A percentile compares a stretch with the other conserved stretches of the same genome.
Conservation (phyloP, 1,140 invertebrate species). For the Rhopalosiphum maidis region DNA sequence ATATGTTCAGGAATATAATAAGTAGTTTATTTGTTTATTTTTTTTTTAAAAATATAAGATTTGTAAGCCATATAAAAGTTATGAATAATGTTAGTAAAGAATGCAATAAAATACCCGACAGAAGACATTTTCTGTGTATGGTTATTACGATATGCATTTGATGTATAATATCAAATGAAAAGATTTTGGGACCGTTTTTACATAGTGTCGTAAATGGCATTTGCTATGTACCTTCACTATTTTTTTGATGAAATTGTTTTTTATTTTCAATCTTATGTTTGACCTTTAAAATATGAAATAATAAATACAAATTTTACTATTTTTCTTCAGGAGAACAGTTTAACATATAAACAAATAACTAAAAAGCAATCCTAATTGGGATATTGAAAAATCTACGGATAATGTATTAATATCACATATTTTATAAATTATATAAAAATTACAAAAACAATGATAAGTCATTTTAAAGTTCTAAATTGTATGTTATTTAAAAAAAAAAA, state of each 20-base stretch:
- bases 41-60: neutral
- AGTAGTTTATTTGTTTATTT: neutral
- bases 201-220: neutral
- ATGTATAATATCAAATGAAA: constrained; percentile 1
- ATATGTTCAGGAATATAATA: neutral
- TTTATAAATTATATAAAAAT: no score
- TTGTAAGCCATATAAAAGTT: neutral
- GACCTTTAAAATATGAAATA: neutral
- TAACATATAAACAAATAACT: neutral
- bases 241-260: neutral
- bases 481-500: no score
- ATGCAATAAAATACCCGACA: neutral
- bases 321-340: neutral
- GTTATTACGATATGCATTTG: neutral
- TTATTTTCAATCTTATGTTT: neutral
- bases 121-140: neutral
- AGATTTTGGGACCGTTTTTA: neutral
- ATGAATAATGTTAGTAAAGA: neutral
- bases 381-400: neutral
- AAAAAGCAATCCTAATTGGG: neutral
- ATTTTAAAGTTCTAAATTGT: neutral
- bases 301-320: neutral
- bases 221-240: neutral
- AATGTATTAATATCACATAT: no score
- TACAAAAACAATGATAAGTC: neutral